Evolutionary conservation across 2,888 invertebrate genomes (phyloP).

Genomic region (Drosophila sordidula): DNA sequence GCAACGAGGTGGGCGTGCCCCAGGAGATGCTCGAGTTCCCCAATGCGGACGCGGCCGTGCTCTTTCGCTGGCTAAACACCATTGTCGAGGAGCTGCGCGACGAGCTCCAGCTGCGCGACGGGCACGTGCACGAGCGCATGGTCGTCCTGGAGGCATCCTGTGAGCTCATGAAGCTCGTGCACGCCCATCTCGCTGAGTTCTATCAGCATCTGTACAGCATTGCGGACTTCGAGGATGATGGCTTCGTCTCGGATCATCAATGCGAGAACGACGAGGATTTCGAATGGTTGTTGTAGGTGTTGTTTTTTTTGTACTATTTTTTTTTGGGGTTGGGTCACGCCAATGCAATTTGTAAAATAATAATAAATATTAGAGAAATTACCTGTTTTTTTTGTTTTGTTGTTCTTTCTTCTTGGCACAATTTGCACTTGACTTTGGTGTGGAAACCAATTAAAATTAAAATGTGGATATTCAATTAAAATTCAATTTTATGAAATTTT

Average conservation of each 20-base stretch:
- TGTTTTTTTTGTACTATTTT: too few species aligned
- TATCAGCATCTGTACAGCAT: constrained; percentile 5
- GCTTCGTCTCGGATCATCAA: constrained; percentile 19
- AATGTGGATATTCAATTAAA: too few species aligned
- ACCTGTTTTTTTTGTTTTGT: not conserved
- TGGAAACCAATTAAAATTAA: not conserved
- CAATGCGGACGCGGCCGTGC: constrained; percentile 38
- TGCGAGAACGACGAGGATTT: constrained; percentile 24
- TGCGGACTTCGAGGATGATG: constrained; percentile 4
- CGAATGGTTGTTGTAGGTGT: constrained; percentile 27
- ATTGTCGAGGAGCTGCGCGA: constrained; percentile 48
- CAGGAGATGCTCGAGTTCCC: constrained; percentile 31
- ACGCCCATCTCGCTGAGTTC: constrained; percentile 27
- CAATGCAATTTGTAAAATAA: too few species aligned
- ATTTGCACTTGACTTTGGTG: not conserved
- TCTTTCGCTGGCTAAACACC: constrained; percentile 62
- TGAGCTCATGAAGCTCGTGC: constrained; percentile 51
- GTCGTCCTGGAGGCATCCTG: constrained; percentile 49
- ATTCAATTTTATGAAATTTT: too few species aligned
- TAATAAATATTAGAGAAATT: too few species aligned
- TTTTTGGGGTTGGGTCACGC: too few species aligned
- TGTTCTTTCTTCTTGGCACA: not conserved
- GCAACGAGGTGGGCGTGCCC: constrained; percentile 48
- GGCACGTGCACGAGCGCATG: constrained; percentile 38
- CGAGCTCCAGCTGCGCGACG: constrained; percentile 39